Conservation (phyloP, 1,140 invertebrate genomes). For the Lasioglossum albipes region DNA sequence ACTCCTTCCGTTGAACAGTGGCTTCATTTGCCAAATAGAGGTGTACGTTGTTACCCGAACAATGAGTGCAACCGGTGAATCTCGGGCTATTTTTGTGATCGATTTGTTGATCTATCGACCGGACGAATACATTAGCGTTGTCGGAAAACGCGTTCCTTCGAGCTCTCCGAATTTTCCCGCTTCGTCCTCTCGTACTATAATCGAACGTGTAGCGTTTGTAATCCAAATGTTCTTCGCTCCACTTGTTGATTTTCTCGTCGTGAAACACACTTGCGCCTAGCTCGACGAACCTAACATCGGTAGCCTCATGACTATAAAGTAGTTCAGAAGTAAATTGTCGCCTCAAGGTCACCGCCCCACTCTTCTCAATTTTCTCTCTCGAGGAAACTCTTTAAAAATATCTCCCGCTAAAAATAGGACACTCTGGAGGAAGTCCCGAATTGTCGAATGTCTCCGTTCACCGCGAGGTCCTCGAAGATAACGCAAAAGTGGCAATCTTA, state of each 20-base stretch:
- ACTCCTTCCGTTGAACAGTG: slow-evolving; percentile 8
- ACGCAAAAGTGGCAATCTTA: slow-evolving; percentile 19
- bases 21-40: slow-evolving; percentile 28
- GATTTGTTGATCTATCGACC: neutral
- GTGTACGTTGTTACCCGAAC: neutral
- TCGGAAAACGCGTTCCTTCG: neutral
- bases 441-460: neutral
- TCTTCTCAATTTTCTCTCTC: no score
- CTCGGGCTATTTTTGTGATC: neutral
- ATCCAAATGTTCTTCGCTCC: no score
- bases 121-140: neutral
- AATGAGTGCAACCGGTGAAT: slow-evolving; percentile 17
- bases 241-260: no score
- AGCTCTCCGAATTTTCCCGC: neutral
- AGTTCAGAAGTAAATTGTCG: no score
- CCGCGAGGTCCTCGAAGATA: neutral
- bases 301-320: no score
- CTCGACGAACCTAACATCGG: no score
- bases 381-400: no score
- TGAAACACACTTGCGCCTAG: no score
- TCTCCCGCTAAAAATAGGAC: no score
- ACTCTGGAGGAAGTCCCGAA: neutral
- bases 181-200: no score
- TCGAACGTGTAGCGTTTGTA: no score
- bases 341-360: no score